Evolutionary conservation across 1,140 invertebrate species (phyloP).

Genomic region (Aradophagus sp.): DNA sequence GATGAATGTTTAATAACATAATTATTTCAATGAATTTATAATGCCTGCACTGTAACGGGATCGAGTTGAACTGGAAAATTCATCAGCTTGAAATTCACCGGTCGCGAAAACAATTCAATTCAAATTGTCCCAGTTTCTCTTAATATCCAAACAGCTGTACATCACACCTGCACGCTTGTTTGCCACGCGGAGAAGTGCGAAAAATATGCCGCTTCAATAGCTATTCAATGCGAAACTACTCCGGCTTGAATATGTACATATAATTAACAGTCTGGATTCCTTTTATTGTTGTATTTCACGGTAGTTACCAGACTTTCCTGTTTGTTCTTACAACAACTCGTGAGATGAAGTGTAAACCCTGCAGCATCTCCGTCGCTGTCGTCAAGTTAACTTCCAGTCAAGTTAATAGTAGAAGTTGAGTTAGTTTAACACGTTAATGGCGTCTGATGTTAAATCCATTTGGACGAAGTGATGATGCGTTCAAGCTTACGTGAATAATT

Average conservation of each 20-base stretch:
- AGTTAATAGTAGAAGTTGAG: slow-evolving; percentile 54
- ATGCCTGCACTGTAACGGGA: too few species aligned
- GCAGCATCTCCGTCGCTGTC: slow-evolving; percentile 39
- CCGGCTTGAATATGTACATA: slow-evolving; percentile 19
- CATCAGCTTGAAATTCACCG: too few species aligned
- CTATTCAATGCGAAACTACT: slow-evolving; percentile 9
- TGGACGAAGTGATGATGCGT: slow-evolving; percentile 47
- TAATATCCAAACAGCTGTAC: too few species aligned
- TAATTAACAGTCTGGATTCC: slow-evolving; percentile 33
- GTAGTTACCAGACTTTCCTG: slow-evolving; percentile 41
- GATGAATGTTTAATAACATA: too few species aligned
- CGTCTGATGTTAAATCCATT: slow-evolving; percentile 52
- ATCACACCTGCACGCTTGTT: too few species aligned
- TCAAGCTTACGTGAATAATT: slow-evolving; percentile 48
- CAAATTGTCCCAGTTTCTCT: too few species aligned
- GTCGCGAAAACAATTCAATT: too few species aligned
- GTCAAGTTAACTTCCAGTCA: slow-evolving; percentile 46
- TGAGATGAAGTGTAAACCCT: slow-evolving; percentile 46
- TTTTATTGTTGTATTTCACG: slow-evolving; percentile 42
- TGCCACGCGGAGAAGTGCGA: too few species aligned
- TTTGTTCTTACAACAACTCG: slow-evolving; percentile 50
- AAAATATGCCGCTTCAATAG: too few species aligned
- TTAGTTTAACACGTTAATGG: slow-evolving; percentile 55
- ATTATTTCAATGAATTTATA: too few species aligned
- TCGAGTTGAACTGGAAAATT: too few species aligned